Evolutionary conservation across 2,797 vertebrate species (phyloP).

Genomic region (Anas georgica): DNA sequence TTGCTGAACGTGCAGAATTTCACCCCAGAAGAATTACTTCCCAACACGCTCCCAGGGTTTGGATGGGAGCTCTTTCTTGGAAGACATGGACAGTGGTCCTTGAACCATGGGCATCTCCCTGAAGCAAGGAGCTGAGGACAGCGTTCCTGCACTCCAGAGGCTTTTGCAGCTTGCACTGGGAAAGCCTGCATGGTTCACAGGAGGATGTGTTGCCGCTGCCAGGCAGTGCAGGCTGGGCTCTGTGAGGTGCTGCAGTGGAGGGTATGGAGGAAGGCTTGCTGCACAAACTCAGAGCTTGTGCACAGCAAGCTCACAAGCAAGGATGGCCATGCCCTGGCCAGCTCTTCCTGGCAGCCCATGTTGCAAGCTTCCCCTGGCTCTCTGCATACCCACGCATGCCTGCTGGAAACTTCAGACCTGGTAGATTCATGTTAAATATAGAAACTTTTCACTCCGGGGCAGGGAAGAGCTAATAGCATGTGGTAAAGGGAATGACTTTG

Average conservation of each 20-base stretch:
- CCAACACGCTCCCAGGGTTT: neutral
- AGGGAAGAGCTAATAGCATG: constrained; percentile 3
- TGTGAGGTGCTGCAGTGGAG: neutral
- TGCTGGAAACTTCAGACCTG: neutral
- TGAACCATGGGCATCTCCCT: neutral
- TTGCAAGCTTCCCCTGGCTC: neutral
- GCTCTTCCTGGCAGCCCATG: accelerated
- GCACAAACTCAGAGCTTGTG: neutral
- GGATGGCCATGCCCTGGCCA: neutral
- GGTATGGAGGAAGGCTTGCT: neutral
- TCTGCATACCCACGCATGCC: accelerated
- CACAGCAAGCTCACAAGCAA: no score
- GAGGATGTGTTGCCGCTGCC: neutral
- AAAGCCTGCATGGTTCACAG: neutral
- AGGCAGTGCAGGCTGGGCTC: neutral
- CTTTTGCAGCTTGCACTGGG: neutral
- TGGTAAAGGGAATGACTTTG: constrained; percentile 35
- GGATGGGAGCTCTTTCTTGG: neutral
- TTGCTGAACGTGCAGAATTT: neutral
- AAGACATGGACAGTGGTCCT: neutral
- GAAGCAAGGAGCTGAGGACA: neutral
- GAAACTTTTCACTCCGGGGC: constrained; percentile 5
- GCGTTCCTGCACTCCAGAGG: neutral
- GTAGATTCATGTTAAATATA: constrained; percentile 20
- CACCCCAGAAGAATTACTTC: neutral